Evolutionary conservation across 1,140 invertebrate genomes (phyloP), one percentile per base, ranked within the genome.

Genomic region (Conus ventricosus): DNA sequence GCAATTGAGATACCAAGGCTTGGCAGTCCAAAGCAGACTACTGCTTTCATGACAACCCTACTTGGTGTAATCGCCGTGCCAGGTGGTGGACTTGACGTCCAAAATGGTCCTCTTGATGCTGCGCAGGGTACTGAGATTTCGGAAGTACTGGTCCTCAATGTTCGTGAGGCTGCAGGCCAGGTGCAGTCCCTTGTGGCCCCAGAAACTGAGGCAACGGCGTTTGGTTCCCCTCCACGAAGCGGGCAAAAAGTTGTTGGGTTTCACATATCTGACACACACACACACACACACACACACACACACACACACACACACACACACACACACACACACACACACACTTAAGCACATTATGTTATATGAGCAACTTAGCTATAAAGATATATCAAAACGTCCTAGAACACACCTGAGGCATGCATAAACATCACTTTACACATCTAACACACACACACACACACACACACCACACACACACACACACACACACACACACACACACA

Each of bases 41-140:
- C 0, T 39, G 39, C 39, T 39, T 39, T 39, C 39, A 39, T 39
- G 39, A 39, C 39, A 39, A 39, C 39, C 39, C 39, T 93, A 96
- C 96, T 90, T 95, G 81, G 97, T 96, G 92, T 98, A 97, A 92
- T 97, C 96, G 91, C 97, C 96, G 92, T 97, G 97, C 97, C 97
- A 97, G 7, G 96, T 95, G 17, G 96, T 95, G 17, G 95, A 95
- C 88, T 96, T 96, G 0, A 98, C 97, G 92, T 98, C 96, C 39
- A 98, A 95, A 84, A 98, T 97, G 8, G 96, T 96, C 54, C 95
- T 92, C 76, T 96, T 96, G n/a, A 96, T 95, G 10, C 95, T 94
- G 92, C 96, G 95, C 8, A 98, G 95, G 39, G 96, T 95, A 63
- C 94, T 92, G 20, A 98, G 93, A 55, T 96, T 96, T 20, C 96